Evolutionary conservation across 2,113 vertebrate species (phyloP), one percentile per base, ranked within the genome.

Genomic region (Carlito syrichta): DNA sequence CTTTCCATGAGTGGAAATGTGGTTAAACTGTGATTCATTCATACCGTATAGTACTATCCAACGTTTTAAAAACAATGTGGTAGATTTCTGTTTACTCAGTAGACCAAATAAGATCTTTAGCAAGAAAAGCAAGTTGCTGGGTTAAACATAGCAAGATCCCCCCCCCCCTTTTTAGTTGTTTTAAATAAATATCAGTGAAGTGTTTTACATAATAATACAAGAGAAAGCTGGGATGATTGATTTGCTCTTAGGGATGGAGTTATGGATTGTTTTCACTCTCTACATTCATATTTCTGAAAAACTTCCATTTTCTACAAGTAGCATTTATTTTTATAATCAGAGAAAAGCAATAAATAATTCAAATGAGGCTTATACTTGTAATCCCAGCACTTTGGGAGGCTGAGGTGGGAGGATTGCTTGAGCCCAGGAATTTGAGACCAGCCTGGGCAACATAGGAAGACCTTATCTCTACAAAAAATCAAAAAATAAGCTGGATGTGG

Each of bases 71-170:
- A 95, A 69, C 40, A 66, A 71, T 56, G 27, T 79, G 63, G 50
- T 87, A 22, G 11, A 40, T 85, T 35, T 96, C 56, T 78, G 2
- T 73, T 88, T 86, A 73, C 45, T 86, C 12, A 56, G 40, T 96
- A 86, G 22, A 77, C 20, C 88, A 92, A 94, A 68, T 82, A 54
- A 86, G 86, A 79, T 83, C 30, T 74, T 74, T 69, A 91, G 60
- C 54, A 93, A 91, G 86, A 94, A 91, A 77, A 93, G 78, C 68
- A 78, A 74, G 32, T 76, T 96, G 50, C 56, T 81, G 56, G 74
- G 40, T 94, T 96, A 92, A 94, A 77, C n/a, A 69, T 86, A 19
- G 1, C 58, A 43, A 71, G 54, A 62, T 74, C 68, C 54, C 11
- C 1, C 68, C 69, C 68, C 54, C 11, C 1, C 68, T 45, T 63